These are phyloP conservation scores for Clarias magur DNA, from an alignment of 2,113 vertebrate species.

Conservation along the genomic window DNA sequence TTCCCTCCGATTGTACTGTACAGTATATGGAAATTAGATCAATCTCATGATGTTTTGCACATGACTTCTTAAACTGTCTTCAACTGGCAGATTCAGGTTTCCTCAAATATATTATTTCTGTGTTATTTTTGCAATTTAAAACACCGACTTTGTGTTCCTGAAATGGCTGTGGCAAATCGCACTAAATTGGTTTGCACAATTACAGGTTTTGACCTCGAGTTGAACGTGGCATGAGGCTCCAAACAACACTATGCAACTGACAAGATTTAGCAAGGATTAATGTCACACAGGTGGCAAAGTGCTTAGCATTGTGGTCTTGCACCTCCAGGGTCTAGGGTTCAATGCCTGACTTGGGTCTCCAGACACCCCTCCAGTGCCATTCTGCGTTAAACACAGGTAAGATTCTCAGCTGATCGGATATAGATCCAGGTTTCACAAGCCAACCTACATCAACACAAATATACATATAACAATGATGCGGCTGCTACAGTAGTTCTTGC, in stretches of 20 bases:
- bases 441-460: too few species aligned
- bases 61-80: background rate
- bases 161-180: background rate
- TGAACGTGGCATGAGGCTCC: background rate
- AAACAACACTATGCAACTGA: background rate
- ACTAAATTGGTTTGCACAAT: background rate
- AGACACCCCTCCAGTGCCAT: too few species aligned
- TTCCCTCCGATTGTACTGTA: background rate
- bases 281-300: too few species aligned
- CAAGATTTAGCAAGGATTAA: too few species aligned
- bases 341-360: too few species aligned
- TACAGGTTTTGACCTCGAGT: background rate
- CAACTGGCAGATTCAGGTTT: background rate
- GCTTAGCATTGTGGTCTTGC: too few species aligned
- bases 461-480: too few species aligned
- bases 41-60: background rate
- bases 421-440: too few species aligned
- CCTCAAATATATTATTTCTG: background rate
- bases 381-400: too few species aligned
- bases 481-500: too few species aligned
- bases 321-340: too few species aligned
- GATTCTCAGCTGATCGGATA: too few species aligned
- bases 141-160: background rate
- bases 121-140: background rate
- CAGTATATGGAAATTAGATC: background rate